Conservation (phyloP, 2,113 vertebrate species). For the Colaptes auratus region DNA sequence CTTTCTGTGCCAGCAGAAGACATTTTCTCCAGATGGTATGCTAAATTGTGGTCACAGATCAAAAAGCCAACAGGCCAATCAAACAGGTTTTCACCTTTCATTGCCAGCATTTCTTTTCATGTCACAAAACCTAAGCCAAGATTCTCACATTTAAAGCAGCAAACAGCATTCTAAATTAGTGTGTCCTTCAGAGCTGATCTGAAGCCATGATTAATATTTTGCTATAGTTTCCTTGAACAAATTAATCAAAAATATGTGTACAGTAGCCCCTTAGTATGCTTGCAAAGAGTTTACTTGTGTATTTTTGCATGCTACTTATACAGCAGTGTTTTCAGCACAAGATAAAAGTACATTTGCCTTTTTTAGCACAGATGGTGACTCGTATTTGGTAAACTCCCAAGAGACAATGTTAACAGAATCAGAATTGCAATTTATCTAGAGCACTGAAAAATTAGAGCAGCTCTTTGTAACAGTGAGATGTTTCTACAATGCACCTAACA, state of each 20-base stretch:
- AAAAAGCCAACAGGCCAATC: conserved; percentile 45
- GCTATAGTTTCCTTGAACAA: conserved; percentile 23
- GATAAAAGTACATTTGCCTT: not conserved
- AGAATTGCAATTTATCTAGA: conserved; percentile 8
- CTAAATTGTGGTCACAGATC: conserved; percentile 19
- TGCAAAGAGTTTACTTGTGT: not conserved
- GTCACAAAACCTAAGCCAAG: conserved; percentile 62
- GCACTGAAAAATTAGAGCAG: conserved; percentile 10
- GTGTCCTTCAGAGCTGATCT: conserved; percentile 25
- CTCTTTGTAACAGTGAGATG: not conserved
- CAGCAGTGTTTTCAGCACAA: not conserved
- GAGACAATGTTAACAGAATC: conserved; percentile 12
- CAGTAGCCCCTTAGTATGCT: not conserved
- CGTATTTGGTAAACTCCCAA: not conserved
- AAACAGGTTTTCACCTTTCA: conserved; percentile 44
- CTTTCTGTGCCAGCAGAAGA: not conserved
- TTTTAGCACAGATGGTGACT: not conserved
- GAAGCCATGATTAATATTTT: conserved; percentile 1
- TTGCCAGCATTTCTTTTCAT: conserved; percentile 49
- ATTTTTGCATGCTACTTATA: not conserved
- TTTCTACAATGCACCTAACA: conserved; percentile 29
- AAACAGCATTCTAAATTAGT: not conserved
- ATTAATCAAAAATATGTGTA: conserved; percentile 13
- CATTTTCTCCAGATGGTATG: conserved; percentile 16
- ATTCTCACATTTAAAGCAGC: conserved; percentile 50